phyloP scores from a whole-genome alignment of 2,797 vertebrate species.

The Sebastes alutus region DNA sequence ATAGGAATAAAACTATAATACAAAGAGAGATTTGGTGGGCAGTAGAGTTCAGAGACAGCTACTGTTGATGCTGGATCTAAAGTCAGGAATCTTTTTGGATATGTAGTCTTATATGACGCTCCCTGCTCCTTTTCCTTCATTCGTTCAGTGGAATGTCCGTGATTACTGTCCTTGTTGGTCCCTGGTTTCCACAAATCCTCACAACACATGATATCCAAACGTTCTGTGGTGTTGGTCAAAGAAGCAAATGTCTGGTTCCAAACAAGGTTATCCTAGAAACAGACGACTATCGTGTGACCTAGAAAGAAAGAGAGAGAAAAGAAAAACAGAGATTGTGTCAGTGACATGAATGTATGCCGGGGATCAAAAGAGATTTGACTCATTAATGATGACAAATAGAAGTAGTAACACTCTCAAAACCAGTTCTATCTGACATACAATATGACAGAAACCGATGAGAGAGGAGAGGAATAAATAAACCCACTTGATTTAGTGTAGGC shows the following conservation, averaged over 20 bases:
- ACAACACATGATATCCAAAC: conserved; percentile 67
- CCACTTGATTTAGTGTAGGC: neutral
- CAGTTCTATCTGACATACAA: neutral
- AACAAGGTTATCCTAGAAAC: conserved; percentile 48
- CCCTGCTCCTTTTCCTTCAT: conserved; percentile 27
- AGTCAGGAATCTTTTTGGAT: conserved; percentile 61
- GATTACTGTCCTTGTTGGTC: conserved; percentile 69
- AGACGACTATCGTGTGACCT: conserved; percentile 86
- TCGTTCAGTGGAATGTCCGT: conserved; percentile 64
- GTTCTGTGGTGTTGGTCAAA: conserved; percentile 56
- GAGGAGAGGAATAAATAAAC: neutral
- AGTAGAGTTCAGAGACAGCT: conserved; percentile 69
- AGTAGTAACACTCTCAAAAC: neutral
- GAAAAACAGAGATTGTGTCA: neutral
- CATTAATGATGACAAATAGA: conserved; percentile 30
- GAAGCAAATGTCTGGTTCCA: conserved; percentile 50
- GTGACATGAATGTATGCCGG: neutral
- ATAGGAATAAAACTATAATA: conserved; percentile 76
- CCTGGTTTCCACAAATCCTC: conserved; percentile 59
- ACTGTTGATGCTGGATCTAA: conserved; percentile 65
- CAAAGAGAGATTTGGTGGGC: conserved; percentile 74
- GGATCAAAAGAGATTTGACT: conserved; percentile 19
- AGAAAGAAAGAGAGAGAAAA: conserved; percentile 43
- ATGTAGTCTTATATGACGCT: conserved; percentile 52
- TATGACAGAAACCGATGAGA: neutral